These are phyloP conservation scores for Clarias laeviceps DNA, from an alignment of 2,797 vertebrate genomes.

Conservation along the genomic window DNA sequence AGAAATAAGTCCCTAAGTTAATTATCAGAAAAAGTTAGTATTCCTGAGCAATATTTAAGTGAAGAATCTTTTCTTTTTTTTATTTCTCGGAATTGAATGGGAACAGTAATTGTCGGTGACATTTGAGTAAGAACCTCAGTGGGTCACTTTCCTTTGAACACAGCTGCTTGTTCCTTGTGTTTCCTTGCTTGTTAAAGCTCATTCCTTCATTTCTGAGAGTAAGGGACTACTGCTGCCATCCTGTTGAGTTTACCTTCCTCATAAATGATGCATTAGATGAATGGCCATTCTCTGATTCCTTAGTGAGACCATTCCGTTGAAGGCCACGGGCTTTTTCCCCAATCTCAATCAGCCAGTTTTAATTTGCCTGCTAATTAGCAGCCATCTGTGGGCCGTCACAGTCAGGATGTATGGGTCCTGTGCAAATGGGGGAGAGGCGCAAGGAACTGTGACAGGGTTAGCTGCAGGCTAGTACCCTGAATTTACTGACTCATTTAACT, in stretches of 20 bases:
- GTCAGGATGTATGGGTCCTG: constrained; percentile 53
- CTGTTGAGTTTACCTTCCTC: constrained; percentile 36
- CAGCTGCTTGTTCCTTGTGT: background rate
- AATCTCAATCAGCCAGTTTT: constrained; percentile 54
- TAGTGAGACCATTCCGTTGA: constrained; percentile 41
- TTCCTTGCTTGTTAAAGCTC: background rate
- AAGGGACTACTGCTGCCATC: constrained; percentile 11
- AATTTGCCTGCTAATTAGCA: constrained; percentile 59
- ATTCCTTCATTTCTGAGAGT: constrained; percentile 24
- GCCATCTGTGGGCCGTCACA: constrained; percentile 58
- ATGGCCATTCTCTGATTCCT: constrained; percentile 45
- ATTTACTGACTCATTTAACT: constrained; percentile 54
- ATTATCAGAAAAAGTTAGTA: background rate
- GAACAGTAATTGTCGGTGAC: background rate
- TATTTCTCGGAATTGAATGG: background rate
- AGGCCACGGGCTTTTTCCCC: constrained; percentile 48
- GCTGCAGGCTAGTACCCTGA: constrained; percentile 46
- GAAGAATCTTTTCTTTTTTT: background rate
- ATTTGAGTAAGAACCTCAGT: background rate
- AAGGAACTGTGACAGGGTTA: constrained; percentile 52
- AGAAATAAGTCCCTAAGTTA: background rate
- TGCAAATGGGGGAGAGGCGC: constrained; percentile 46
- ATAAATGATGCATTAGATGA: constrained; percentile 51
- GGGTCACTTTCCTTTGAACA: constrained; percentile 1
- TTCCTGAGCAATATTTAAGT: background rate